These are phyloP conservation scores for Clepsis dumicolana DNA, from an alignment of 2,888 invertebrate genomes.

Conservation along the genomic window DNA sequence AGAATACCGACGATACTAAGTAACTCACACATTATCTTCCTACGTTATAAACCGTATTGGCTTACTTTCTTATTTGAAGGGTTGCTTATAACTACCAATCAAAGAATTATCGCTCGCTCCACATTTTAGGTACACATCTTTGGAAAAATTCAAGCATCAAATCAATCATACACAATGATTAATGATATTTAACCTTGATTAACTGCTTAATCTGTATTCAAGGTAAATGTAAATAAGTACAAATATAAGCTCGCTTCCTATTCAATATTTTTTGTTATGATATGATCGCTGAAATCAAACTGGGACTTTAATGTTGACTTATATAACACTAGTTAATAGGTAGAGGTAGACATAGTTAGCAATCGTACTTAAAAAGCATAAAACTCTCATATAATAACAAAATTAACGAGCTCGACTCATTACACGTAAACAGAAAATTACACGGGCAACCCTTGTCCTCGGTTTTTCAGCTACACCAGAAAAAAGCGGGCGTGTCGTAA, in stretches of 20 bases:
- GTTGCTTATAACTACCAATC: too few relatives aligned
- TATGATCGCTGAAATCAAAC: background rate
- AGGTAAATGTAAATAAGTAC: background rate
- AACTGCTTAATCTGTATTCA: too few relatives aligned
- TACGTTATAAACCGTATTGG: too few relatives aligned
- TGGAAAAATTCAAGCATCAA: too few relatives aligned
- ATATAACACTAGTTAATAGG: background rate
- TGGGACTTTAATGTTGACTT: background rate
- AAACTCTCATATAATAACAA: background rate
- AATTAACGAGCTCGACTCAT: conserved; percentile 47
- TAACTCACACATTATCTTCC: too few relatives aligned
- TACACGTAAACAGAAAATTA: conserved; percentile 57
- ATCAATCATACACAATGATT: too few relatives aligned
- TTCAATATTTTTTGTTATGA: too few relatives aligned
- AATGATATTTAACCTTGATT: too few relatives aligned
- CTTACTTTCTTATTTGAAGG: too few relatives aligned
- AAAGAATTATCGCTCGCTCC: too few relatives aligned
- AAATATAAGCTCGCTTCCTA: background rate
- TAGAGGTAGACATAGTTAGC: background rate
- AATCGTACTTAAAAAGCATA: background rate
- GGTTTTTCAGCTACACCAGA: conserved; percentile 61
- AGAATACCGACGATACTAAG: background rate
- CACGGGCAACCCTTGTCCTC: conserved; percentile 50
- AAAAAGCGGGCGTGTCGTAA: conserved; percentile 82
- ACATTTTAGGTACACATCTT: too few relatives aligned